phyloP scores from a whole-genome alignment of 2,888 invertebrate species.

The Polia nebulosa region DNA sequence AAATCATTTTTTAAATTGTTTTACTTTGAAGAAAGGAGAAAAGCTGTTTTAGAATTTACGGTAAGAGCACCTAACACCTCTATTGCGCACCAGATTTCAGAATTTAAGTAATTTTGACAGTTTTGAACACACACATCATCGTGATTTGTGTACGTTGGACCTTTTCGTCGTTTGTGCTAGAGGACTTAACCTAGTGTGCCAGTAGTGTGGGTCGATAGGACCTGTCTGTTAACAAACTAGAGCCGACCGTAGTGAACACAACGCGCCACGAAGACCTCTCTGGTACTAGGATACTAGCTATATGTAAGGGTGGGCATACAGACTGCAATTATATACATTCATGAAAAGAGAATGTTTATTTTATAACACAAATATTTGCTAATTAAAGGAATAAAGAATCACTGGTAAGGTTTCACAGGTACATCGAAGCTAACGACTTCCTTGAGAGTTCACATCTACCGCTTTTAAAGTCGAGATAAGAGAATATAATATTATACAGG shows the following conservation, averaged over 20 bases:
- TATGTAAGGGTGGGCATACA: not conserved
- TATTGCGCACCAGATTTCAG: not conserved
- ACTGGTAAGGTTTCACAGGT: too few relatives aligned
- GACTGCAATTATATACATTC: not conserved
- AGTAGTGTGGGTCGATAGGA: conserved; percentile 12
- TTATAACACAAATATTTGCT: not conserved
- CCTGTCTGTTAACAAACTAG: conserved; percentile 16
- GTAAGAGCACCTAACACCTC: not conserved
- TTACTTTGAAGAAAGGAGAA: too few relatives aligned
- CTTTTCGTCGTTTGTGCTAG: not conserved
- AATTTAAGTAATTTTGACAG: not conserved
- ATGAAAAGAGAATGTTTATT: too few relatives aligned
- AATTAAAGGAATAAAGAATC: too few relatives aligned
- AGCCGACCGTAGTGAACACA: conserved; percentile 13
- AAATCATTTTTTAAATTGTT: too few relatives aligned
- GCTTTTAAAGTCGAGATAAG: not conserved
- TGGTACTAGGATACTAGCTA: not conserved
- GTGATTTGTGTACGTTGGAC: not conserved
- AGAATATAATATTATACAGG: too few relatives aligned
- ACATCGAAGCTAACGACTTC: too few relatives aligned
- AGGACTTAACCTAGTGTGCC: not conserved
- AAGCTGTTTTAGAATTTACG: not conserved
- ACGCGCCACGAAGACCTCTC: not conserved
- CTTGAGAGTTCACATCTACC: not conserved
- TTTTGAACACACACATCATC: not conserved